Evolutionary conservation across 1,140 invertebrate genomes (phyloP), one percentile per base, ranked within the genome.

Genomic region (Liolophura sinensis): DNA sequence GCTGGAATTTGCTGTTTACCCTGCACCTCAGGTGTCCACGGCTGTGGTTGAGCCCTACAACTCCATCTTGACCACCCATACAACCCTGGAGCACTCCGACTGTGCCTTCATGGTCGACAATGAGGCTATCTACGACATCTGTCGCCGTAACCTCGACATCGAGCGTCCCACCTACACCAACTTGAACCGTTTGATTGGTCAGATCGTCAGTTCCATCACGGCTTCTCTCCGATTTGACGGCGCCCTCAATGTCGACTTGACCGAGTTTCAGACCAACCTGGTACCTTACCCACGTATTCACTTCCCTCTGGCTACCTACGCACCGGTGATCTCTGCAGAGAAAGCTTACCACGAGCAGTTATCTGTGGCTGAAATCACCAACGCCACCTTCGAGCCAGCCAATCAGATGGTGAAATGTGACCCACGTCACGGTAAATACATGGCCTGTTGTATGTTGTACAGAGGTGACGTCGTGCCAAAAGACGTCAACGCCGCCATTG

Each of bases 51-150:
- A 84, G 60, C 82, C 81, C 47, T 82, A 82, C 60, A 83, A 83
- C 58, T 78, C 79, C 25, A 77, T 83, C 56, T 31, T 92, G 27
- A 58, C 51, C 20, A 51, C 47, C 11, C 31, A 94, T 71, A 82
- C 82, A 16, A 83, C 82, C 70, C 63, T 81, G 25, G 79, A 79
- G 61, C 79, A 81, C 68, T 78, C 79, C 24, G 79, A 82, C 72
- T 84, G 82, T 65, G 77, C 81, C 62, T 82, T 83, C 71, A 81
- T 84, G 87, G 77, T 83, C 60, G 81, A 94, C 85, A 94, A 91
- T 81, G 93, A 95, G 82, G 93, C 92, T 70, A 95, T 95, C 78
- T 96, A 95, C 73, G 93, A 96, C 81, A 95, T 96, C 82, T 96
- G 94, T 85, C 88, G 92, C 1, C 87, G 89, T 62, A 88, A 87